Conservation (phyloP, 2,888 invertebrate genomes). For the Hyles lineata region DNA sequence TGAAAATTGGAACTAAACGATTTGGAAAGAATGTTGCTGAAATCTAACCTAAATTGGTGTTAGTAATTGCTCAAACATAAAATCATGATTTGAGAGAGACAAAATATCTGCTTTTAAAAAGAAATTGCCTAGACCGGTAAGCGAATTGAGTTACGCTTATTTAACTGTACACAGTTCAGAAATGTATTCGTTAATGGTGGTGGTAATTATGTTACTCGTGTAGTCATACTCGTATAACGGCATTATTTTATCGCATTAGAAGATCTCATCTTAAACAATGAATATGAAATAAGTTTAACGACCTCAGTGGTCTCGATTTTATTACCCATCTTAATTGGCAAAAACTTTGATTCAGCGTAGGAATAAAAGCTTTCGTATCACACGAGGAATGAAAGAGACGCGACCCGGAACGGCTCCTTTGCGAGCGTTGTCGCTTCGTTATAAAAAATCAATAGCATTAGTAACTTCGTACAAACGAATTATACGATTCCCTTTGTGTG, state of each 20-base stretch:
- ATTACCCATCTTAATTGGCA: neutral
- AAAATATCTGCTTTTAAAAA: no score
- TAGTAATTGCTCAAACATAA: no score
- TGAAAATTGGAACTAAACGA: no score
- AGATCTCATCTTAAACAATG: constrained; percentile 15
- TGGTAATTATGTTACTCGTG: neutral
- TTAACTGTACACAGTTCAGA: neutral
- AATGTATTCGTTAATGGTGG: neutral
- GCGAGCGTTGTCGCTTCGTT: constrained; percentile 71
- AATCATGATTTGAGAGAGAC: no score
- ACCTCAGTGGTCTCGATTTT: constrained; percentile 9
- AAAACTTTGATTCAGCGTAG: neutral
- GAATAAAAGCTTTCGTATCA: constrained; percentile 9
- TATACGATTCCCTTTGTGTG: constrained; percentile 81
- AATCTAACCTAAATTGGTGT: no score
- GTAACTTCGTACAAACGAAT: constrained; percentile 83
- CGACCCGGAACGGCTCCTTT: constrained; percentile 12
- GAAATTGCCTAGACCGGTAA: no score
- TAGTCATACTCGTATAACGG: constrained; percentile 20
- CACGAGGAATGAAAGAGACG: constrained; percentile 19
- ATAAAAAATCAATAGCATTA: constrained; percentile 84
- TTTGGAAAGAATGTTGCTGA: no score
- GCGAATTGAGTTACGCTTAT: neutral
- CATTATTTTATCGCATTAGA: constrained; percentile 10
- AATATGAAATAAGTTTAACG: constrained; percentile 17